A percentile compares a stretch with the other conserved stretches of the same genome.
These are phyloP conservation scores for Polydrusus tereticollis DNA, from an alignment of 2,888 invertebrate species.

Conservation along the genomic window DNA sequence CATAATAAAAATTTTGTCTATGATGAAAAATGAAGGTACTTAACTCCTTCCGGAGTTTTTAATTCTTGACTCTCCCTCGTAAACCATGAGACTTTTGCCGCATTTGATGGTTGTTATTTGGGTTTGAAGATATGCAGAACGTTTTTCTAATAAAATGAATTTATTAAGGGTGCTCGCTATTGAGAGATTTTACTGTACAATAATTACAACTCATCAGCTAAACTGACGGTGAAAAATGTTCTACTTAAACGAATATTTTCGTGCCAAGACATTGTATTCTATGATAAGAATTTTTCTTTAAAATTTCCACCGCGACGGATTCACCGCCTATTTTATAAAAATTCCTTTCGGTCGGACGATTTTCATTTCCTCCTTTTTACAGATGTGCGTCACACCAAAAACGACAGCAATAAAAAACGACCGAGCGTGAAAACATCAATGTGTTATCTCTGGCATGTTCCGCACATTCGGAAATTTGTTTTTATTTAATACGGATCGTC, in stretches of 20 bases:
- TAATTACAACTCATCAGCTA: too few species aligned
- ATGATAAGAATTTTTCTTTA: slow-evolving; percentile 11
- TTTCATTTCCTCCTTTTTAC: slow-evolving; percentile 25
- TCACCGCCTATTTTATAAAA: slow-evolving; percentile 33
- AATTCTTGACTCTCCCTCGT: too few species aligned
- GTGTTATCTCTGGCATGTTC: slow-evolving; percentile 15
- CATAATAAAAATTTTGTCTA: too few species aligned
- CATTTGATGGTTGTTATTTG: too few species aligned
- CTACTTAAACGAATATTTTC: slow-evolving; percentile 1
- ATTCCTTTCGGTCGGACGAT: slow-evolving; percentile 29
- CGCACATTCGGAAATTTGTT: slow-evolving; percentile 23
- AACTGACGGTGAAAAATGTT: background rate
- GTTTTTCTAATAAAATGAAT: too few species aligned
- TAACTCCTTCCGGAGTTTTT: too few species aligned
- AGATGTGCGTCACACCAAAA: slow-evolving; percentile 19
- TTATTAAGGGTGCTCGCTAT: background rate
- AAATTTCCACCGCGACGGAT: slow-evolving; percentile 16
- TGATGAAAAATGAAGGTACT: too few species aligned
- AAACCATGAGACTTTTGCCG: too few species aligned
- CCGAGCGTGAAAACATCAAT: slow-evolving; percentile 27
- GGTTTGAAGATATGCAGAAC: too few species aligned
- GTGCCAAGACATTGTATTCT: background rate
- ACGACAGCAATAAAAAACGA: slow-evolving; percentile 32
- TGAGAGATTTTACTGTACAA: too few species aligned
- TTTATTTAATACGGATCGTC: slow-evolving; percentile 2